These are phyloP conservation scores for Patella ulyssiponensis DNA, from an alignment of 2,888 invertebrate genomes.

Conservation along the genomic window DNA sequence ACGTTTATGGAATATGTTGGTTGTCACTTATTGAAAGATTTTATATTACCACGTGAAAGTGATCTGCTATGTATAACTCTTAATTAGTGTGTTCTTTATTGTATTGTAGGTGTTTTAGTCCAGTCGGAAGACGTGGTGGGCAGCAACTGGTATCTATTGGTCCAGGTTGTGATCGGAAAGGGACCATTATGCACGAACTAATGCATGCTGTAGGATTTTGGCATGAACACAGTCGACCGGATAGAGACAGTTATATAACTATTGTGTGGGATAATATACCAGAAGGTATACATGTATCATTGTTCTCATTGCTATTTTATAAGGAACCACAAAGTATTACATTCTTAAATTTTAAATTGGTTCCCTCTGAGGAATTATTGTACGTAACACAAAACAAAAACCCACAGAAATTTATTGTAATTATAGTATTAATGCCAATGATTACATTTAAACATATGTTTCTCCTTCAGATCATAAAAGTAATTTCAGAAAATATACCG, in stretches of 20 bases:
- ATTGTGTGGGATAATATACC: slow-evolving; percentile 53
- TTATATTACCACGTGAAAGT: too few species aligned
- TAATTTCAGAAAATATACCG: slow-evolving; percentile 74
- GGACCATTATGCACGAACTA: slow-evolving; percentile 84
- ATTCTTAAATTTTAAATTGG: not conserved
- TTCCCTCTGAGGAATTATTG: not conserved
- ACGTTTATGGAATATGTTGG: not conserved
- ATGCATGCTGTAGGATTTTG: slow-evolving; percentile 86
- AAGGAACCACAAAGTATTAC: not conserved
- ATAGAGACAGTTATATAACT: slow-evolving; percentile 82
- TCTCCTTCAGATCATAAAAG: slow-evolving; percentile 71
- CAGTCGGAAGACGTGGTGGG: slow-evolving; percentile 82
- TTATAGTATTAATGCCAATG: too few species aligned
- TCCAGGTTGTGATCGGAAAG: slow-evolving; percentile 72
- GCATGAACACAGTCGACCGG: slow-evolving; percentile 86
- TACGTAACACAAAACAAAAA: too few species aligned
- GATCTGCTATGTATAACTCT: too few species aligned
- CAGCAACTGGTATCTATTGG: slow-evolving; percentile 82
- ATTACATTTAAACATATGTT: too few species aligned
- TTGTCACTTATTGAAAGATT: too few species aligned
- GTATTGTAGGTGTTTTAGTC: slow-evolving; percentile 80
- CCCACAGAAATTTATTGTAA: too few species aligned
- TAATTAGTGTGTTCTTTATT: too few species aligned
- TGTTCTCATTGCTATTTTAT: not conserved
- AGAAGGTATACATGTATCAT: slow-evolving; percentile 33